These are phyloP conservation scores for Psophia crepitans DNA, from an alignment of 2,113 vertebrate genomes.

Conservation along the genomic window DNA sequence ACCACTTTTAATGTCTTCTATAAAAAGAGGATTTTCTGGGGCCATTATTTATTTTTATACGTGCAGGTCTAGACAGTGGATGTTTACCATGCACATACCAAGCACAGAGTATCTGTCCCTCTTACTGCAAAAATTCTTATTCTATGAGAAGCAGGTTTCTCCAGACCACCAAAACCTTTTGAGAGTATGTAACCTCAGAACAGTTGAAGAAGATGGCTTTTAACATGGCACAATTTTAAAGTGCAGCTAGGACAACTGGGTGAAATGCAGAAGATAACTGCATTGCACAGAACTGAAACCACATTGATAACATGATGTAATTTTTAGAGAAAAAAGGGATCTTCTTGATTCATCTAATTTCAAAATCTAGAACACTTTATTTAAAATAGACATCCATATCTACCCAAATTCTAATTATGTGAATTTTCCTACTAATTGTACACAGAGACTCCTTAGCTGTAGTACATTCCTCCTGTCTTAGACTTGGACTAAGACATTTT, in stretches of 20 bases:
- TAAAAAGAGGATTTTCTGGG: background rate
- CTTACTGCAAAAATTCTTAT: background rate
- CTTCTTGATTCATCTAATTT: background rate
- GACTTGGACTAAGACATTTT: background rate
- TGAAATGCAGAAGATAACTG: constrained; percentile 20
- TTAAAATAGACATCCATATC: background rate
- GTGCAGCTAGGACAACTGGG: constrained; percentile 13
- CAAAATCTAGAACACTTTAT: background rate
- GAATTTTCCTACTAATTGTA: background rate
- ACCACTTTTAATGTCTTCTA: background rate
- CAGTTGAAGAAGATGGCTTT: constrained; percentile 42
- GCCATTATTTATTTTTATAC: background rate
- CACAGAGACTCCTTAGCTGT: background rate
- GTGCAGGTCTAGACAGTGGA: background rate
- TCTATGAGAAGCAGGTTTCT: constrained; percentile 5
- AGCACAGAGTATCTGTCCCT: background rate
- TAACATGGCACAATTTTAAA: constrained; percentile 18
- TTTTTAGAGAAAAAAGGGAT: background rate
- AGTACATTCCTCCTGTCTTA: background rate
- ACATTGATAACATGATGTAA: background rate
- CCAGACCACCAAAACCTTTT: background rate
- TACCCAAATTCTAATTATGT: background rate
- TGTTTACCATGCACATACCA: background rate
- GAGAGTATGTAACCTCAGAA: background rate
- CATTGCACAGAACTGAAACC: constrained; percentile 13